Evolutionary conservation across 1,140 invertebrate species (phyloP).

Genomic region (Agrypnia vestita): DNA sequence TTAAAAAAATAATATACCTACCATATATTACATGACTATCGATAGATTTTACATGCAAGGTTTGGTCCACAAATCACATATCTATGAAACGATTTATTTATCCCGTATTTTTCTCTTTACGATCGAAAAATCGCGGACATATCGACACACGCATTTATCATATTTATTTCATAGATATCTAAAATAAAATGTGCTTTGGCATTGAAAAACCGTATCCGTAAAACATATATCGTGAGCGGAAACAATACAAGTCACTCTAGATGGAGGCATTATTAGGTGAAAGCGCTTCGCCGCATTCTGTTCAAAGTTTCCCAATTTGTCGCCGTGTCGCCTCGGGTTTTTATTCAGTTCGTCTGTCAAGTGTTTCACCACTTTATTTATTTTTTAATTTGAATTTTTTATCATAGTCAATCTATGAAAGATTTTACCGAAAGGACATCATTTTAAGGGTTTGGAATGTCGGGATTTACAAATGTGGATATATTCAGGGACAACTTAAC

Average conservation of each 20-base stretch:
- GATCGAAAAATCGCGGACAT: too few relatives aligned
- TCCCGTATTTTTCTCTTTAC: too few relatives aligned
- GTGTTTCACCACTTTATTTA: background rate
- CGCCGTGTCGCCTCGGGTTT: background rate
- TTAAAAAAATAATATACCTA: too few relatives aligned
- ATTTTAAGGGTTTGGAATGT: too few relatives aligned
- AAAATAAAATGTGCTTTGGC: background rate
- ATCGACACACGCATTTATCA: background rate
- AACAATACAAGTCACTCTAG: constrained; percentile 18
- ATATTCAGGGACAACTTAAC: too few relatives aligned
- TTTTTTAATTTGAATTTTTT: background rate
- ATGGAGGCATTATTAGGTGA: constrained; percentile 20
- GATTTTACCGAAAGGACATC: background rate
- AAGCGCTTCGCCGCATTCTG: constrained; percentile 10
- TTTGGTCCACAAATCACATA: too few relatives aligned
- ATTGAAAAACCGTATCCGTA: background rate
- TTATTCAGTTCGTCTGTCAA: background rate
- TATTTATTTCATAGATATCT: background rate
- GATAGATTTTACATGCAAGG: too few relatives aligned
- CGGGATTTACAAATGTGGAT: too few relatives aligned
- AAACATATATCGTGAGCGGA: constrained; percentile 9
- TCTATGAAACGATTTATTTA: too few relatives aligned
- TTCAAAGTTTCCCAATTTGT: constrained; percentile 23
- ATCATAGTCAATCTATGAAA: background rate
- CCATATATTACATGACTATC: too few relatives aligned